Base-by-base conservation (phyloP, 2,888 invertebrate genomes). In the Trimorus sp. region DNA sequence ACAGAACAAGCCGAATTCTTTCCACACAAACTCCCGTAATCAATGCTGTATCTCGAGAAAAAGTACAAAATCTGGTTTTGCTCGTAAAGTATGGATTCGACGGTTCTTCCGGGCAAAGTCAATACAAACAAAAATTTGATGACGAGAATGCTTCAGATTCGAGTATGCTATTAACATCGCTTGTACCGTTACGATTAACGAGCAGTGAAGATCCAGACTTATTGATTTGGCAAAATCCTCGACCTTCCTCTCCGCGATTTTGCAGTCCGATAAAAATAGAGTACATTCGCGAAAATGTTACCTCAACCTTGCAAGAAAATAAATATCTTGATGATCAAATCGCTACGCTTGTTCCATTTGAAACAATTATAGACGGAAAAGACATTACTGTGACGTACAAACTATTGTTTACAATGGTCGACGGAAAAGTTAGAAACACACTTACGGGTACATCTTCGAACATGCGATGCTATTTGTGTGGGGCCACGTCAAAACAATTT, bases 221-320 rank as follows among this genome's bases (percentile, higher is more conserved):
- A 59, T 36, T 74, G n/a, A 49, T 78, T 68, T 82, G 82, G 82
- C 68, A 82, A 69, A 82, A 78, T 74, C 82, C 78, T 11, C 71
- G 70, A 48, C 73, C 84, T 14, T 82, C 82, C 0, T 83, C 83
- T 62, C 65, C 82, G 3, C 62, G 82, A 63, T 82, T 63, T 54
- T 84, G 82, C 37, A 71, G 75, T 56, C 83, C 83, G 11, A 74
- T 83, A 56, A 83, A 76, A 78, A 37, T 85, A 26, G 48, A 81
- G 60, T 85, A 70, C 62, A 36, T 70, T 15, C 68, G 78, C 40
- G 83, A 84, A 81, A 76, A 63, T 15, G 51, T 60, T 37, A 26
- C 53, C 11, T 66, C 68, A 37, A 78, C 71, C 37, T 51, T 56
- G 36, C 14, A 59, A 36, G 77, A 83, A 75, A 40, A 66, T 7